These are phyloP conservation scores for Corythoichthys intestinalis DNA, from an alignment of 2,113 vertebrate species.

Conservation along the genomic window DNA sequence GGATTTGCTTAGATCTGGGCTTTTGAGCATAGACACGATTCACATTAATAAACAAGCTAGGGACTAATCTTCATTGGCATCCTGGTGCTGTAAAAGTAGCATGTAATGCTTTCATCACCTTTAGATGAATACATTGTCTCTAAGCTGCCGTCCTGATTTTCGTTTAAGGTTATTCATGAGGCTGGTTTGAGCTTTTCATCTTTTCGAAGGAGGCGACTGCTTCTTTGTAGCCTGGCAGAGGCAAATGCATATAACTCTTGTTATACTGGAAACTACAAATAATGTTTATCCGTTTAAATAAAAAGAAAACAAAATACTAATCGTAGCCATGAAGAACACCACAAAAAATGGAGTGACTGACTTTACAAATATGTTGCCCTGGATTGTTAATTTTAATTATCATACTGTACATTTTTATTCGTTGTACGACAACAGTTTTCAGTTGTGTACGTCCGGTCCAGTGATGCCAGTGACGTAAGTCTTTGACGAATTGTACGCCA, in stretches of 20 bases:
- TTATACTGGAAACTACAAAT: neutral
- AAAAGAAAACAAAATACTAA: neutral
- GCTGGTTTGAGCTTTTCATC: slow-evolving; percentile 7
- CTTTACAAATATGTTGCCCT: neutral
- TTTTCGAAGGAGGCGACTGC: neutral
- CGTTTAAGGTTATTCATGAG: slow-evolving; percentile 34
- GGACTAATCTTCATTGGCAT: slow-evolving; percentile 36
- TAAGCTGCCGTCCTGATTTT: slow-evolving; percentile 18
- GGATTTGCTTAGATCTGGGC: slow-evolving; percentile 38
- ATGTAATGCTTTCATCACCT: slow-evolving; percentile 19
- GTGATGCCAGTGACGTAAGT: too few species aligned
- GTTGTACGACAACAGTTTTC: too few species aligned
- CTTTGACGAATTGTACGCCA: too few species aligned
- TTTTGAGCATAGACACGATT: slow-evolving; percentile 35
- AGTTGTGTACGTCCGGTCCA: too few species aligned
- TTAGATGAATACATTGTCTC: slow-evolving; percentile 29
- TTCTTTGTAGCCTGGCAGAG: neutral
- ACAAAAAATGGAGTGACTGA: neutral
- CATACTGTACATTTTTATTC: too few species aligned
- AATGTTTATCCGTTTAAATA: neutral
- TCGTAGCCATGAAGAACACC: neutral
- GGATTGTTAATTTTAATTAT: too few species aligned
- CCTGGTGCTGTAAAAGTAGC: slow-evolving; percentile 14
- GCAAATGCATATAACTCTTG: neutral
- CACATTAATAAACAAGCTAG: slow-evolving; percentile 41